Conservation (phyloP, 1,140 invertebrate species). For the Acromyrmex charruanus region DNA sequence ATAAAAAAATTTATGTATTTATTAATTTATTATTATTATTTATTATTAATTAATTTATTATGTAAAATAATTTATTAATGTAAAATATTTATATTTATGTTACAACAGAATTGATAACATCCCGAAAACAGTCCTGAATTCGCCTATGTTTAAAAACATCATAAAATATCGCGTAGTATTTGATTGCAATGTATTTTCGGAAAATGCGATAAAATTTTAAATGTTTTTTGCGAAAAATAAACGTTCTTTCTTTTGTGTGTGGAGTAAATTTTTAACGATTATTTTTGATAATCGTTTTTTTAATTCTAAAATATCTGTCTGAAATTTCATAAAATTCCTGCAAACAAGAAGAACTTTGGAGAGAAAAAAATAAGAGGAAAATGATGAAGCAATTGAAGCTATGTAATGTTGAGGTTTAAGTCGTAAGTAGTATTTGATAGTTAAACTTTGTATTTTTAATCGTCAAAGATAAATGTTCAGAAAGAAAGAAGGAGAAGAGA, state of each 20-base stretch:
- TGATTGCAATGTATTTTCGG: not conserved
- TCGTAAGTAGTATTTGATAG: not conserved
- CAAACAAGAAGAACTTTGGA: not conserved
- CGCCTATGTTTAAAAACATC: too few relatives aligned
- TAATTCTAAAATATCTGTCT: not conserved
- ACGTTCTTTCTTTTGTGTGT: not conserved
- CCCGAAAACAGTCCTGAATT: too few relatives aligned
- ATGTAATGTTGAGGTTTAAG: not conserved
- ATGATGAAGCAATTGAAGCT: not conserved
- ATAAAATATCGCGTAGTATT: not conserved
- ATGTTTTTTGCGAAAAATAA: not conserved
- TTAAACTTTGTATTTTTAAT: constrained; percentile 17
- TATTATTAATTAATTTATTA: too few relatives aligned
- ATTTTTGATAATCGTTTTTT: not conserved
- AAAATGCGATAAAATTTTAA: not conserved
- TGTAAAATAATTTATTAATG: too few relatives aligned
- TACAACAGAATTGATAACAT: too few relatives aligned
- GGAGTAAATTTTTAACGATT: not conserved
- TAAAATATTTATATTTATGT: too few relatives aligned
- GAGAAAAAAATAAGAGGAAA: not conserved
- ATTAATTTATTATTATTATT: too few relatives aligned
- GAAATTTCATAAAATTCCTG: not conserved
- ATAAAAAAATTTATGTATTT: too few relatives aligned
- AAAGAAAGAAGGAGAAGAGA: not conserved
- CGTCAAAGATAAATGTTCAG: not conserved